Base-by-base conservation (phyloP, 2,113 vertebrate genomes). In the Phaethon lepturus region DNA sequence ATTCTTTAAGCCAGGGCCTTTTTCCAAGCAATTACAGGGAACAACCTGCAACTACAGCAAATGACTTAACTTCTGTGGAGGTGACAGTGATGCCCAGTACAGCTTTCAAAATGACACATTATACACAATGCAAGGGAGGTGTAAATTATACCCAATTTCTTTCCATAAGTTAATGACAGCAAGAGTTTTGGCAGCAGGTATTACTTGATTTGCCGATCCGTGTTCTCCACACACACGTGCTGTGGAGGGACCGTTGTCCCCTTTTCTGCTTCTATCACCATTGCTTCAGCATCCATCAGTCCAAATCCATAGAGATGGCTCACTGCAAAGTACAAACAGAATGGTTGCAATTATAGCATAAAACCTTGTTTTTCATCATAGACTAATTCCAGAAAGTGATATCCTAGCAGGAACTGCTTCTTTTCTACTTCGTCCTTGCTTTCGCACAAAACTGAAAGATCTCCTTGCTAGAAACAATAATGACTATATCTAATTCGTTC, bases 301-400 rank as follows among this genome's bases (percentile, higher is more conserved):
- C 99, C 99, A 94, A 99, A 99, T 95, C 99, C 99, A 85, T 99
- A 99, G 49, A 99, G 98, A 82, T 99, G 99, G 97, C 99, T 99
- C 98, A 99, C 99, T 99, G 97, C 14, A 81, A 94, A 77, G 89
- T 40, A 92, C 45, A 96, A 97, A 96, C 40, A 97, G 29, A 92
- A 76, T 33, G 79, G 74, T 92, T 66, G 96, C 52, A 45, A 68
- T 96, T 71, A 76, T 2, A 72, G 24, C 50, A 89, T 20, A 78
- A 67, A 78, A 14, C 2, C 19, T 75, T 45, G 24, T 0, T 35
- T 85, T 93, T 71, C 18, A 49, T 45, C 16, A 74, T 5, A 64
- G 42, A 60, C 50, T 40, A 22, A 47, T 55, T 88, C 33, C 38
- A 94, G 16, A 68, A 13, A 53, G n/a, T 71, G 12, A 67, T 4